These are phyloP conservation scores for Chaetura pelagica DNA, from an alignment of 2,113 vertebrate species.

Conservation along the genomic window DNA sequence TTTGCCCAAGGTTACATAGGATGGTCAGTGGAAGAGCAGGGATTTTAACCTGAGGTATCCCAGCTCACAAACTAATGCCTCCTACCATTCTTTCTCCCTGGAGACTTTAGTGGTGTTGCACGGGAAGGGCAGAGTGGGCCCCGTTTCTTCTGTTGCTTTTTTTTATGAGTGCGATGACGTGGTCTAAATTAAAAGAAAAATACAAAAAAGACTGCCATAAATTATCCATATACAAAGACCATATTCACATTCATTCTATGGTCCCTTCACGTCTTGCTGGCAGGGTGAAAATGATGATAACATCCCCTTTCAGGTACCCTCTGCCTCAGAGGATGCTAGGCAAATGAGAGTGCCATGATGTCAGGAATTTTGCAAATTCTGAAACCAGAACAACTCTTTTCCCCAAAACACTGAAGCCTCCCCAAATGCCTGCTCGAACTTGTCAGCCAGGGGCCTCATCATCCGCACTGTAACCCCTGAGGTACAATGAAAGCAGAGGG, in stretches of 20 bases:
- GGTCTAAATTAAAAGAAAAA: constrained; percentile 70
- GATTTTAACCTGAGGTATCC: constrained; percentile 41
- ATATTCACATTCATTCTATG: neutral
- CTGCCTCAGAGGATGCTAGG: neutral
- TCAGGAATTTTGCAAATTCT: neutral
- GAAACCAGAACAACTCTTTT: neutral
- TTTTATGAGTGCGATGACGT: constrained; percentile 72
- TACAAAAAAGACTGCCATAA: constrained; percentile 64
- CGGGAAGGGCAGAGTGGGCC: constrained; percentile 62
- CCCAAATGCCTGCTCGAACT: neutral
- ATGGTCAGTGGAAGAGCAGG: constrained; percentile 34
- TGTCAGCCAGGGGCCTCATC: neutral
- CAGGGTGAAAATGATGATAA: neutral
- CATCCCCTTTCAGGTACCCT: neutral
- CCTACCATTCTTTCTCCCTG: constrained; percentile 73
- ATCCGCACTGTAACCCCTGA: neutral
- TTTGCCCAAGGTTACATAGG: neutral
- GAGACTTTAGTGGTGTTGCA: constrained; percentile 70
- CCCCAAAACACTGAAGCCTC: neutral
- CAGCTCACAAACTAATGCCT: constrained; percentile 67
- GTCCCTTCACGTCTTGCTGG: neutral
- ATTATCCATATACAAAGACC: constrained; percentile 51
- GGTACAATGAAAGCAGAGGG: neutral
- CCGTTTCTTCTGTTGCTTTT: constrained; percentile 74
- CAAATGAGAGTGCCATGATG: neutral